Evolutionary conservation across 2,113 vertebrate genomes (phyloP), one percentile per base, ranked within the genome.

Genomic region (Atractosteus spatula): DNA sequence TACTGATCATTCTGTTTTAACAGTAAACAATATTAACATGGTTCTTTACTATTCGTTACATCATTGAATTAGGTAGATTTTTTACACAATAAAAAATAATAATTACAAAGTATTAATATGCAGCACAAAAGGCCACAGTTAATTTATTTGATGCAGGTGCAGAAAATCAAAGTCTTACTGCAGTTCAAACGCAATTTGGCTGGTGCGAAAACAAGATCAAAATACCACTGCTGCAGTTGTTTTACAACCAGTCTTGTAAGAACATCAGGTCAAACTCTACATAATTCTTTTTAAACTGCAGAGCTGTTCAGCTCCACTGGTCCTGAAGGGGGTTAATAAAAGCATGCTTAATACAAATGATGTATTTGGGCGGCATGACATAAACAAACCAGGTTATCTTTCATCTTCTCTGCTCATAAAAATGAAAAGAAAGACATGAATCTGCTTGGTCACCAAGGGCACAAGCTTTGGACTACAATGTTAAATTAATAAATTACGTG

Each of bases 301-400:
- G 1, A 41, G 2, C 12, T 41, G 55, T 16, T 56, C 17, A 57
- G 51, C 63, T 43, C 63, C 14, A 59, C 11, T 59, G 57, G 57
- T 59, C 57, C n/a, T 7, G 51, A 54, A 8, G 41, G 3, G 51
- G 47, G 66, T 55, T 55, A 55, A 68, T 68, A 68, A 55, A 29
- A 54, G 14, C 16, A 13, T 59, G 57, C 57, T 59, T 59, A 59
- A 59, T 59, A 59, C 57, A 3, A 16, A 16, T 59, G 57, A 59
- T 59, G 57, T 59, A 14, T 59, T n/a, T 59, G 57, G 57, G 57
- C 11, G 57, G 14, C 14, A 59, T 59, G 57, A 59, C 4, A 51
- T 51, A 59, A 59, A 59, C 57, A 59, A 59, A 7, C 13, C 57
- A 59, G 57, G 57, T 59, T 59, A 59, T 59, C 13, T 59, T 59